phyloP scores from a whole-genome alignment of 2,888 invertebrate species.

The Galerucella pusilla region DNA sequence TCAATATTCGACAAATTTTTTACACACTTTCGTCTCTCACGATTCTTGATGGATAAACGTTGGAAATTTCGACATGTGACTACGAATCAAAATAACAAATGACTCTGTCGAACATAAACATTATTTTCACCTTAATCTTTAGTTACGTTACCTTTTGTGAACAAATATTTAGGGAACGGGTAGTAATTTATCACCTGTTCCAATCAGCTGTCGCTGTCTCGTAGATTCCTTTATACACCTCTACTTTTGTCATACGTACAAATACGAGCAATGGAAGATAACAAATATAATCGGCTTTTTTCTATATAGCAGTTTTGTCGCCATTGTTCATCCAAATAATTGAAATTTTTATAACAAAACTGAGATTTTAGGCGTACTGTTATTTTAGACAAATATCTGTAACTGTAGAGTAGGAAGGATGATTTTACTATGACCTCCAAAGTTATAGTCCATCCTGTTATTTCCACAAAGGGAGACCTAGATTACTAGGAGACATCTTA shows the following conservation, averaged over 20 bases:
- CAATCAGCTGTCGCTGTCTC: not conserved
- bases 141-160: not conserved
- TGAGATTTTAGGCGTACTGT: no score
- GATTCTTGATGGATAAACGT: conserved; percentile 1
- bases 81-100: conserved; percentile 7
- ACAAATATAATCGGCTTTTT: no score
- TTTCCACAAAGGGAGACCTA: no score
- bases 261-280: not conserved
- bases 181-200: conserved; percentile 4
- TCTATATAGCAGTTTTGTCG: no score
- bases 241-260: not conserved
- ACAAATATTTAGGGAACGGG: not conserved
- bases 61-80: conserved; percentile 3
- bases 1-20: not conserved
- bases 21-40: conserved; percentile 1
- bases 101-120: conserved; percentile 3
- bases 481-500: no score
- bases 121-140: conserved; percentile 8
- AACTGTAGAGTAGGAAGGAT: no score
- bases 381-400: no score
- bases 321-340: no score
- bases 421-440: no score
- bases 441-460: no score
- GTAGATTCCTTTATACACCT: not conserved
- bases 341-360: no score